Evolutionary conservation across 2,797 vertebrate species (phyloP).

Genomic region (Tokudaia muenninki): DNA sequence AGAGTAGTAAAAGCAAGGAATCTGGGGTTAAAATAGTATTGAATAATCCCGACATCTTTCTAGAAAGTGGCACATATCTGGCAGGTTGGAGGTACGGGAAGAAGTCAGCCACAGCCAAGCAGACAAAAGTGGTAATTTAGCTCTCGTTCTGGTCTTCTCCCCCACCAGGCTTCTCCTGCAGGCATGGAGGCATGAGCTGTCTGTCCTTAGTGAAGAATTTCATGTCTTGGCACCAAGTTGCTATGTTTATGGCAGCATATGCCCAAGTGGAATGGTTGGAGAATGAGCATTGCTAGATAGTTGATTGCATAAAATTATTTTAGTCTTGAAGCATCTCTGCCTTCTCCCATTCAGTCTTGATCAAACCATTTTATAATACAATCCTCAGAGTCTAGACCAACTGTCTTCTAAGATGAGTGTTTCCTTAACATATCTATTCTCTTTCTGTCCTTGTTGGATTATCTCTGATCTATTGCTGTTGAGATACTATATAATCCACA

Average conservation of each 20-base stretch:
- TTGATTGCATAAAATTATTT: constrained; percentile 3
- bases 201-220: neutral
- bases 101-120: neutral
- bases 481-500: neutral
- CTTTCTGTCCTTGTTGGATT: neutral
- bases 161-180: neutral
- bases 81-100: neutral
- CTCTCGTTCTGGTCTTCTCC: neutral
- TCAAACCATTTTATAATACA: constrained; percentile 28
- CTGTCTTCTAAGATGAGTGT: neutral
- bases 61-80: neutral
- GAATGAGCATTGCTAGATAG: neutral
- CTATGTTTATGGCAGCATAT: neutral
- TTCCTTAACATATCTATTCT: neutral
- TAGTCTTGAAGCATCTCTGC: neutral
- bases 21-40: neutral
- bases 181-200: neutral
- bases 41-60: neutral
- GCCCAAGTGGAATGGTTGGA: neutral
- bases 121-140: neutral
- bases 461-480: neutral
- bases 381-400: neutral
- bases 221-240: neutral
- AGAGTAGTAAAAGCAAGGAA: constrained; percentile 8
- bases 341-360: constrained; percentile 12